These are phyloP conservation scores for Poecilia latipinna DNA, from an alignment of 2,113 vertebrate genomes.

Conservation along the genomic window DNA sequence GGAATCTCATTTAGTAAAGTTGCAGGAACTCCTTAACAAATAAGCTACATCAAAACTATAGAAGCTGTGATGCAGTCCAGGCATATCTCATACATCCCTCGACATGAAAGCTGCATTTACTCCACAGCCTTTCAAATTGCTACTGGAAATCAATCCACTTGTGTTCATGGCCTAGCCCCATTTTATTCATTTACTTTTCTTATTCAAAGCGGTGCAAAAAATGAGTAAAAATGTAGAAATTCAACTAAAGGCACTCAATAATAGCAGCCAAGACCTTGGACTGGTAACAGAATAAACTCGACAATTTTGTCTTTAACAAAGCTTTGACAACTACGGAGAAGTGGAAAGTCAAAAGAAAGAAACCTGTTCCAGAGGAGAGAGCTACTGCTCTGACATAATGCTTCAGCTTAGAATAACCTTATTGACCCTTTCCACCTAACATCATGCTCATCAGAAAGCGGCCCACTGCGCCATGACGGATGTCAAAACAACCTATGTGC, in stretches of 20 bases:
- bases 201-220: not conserved
- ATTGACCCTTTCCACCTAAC: not conserved
- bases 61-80: not conserved
- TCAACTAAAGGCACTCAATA: not conserved
- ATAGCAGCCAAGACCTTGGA: not conserved
- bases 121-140: not conserved
- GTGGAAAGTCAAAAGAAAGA: not conserved
- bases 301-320: not conserved
- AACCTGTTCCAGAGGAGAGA: not conserved
- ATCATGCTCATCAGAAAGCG: too few species aligned
- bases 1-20: conserved; percentile 23
- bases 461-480: too few species aligned
- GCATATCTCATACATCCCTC: not conserved
- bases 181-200: too few species aligned
- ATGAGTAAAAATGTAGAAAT: not conserved
- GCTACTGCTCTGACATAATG: not conserved
- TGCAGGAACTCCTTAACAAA: not conserved
- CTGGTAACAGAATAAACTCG: not conserved
- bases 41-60: conserved; percentile 16
- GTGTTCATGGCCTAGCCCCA: not conserved
- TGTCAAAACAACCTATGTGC: too few species aligned
- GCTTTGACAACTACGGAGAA: not conserved
- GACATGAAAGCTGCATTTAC: conserved; percentile 3
- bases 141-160: not conserved
- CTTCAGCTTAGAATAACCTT: not conserved